These are phyloP conservation scores for Drosophila mimica DNA, from an alignment of 2,888 invertebrate species.

Conservation along the genomic window DNA sequence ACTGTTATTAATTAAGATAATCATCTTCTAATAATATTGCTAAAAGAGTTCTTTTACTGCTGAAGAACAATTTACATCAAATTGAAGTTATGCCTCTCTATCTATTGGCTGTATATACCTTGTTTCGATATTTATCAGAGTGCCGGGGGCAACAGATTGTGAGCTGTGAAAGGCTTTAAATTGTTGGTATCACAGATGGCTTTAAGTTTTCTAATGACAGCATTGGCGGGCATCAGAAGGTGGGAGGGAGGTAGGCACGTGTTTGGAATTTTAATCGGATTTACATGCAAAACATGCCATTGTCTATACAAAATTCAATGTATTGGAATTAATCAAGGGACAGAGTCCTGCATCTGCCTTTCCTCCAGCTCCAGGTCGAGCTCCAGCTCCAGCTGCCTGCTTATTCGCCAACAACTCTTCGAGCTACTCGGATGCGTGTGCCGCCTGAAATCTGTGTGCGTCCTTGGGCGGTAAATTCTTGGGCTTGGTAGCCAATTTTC, in stretches of 20 bases:
- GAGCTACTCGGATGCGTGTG: slow-evolving; percentile 9
- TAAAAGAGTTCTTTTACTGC: not conserved
- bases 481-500: slow-evolving; percentile 62
- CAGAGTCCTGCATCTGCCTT: slow-evolving; percentile 20
- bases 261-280: slow-evolving; percentile 67
- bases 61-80: not conserved
- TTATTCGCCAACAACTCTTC: not conserved
- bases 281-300: slow-evolving; percentile 65
- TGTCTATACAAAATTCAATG: slow-evolving; percentile 74
- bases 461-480: slow-evolving; percentile 56
- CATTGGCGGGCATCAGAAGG: not conserved
- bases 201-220: slow-evolving; percentile 33
- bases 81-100: not conserved
- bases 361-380: not conserved
- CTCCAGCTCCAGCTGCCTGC: not conserved
- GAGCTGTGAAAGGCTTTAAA: slow-evolving; percentile 54
- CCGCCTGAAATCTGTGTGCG: slow-evolving; percentile 52
- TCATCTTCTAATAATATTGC: not conserved
- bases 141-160: slow-evolving; percentile 1
- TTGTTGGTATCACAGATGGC: slow-evolving; percentile 11
- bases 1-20: no score
- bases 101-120: not conserved
- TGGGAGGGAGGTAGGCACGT: slow-evolving; percentile 23
- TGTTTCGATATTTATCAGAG: no score
- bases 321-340: slow-evolving; percentile 75